Evolutionary conservation across 92 coral and sea anemone species (phyloP).

Genomic region (Diadumene lineata): DNA sequence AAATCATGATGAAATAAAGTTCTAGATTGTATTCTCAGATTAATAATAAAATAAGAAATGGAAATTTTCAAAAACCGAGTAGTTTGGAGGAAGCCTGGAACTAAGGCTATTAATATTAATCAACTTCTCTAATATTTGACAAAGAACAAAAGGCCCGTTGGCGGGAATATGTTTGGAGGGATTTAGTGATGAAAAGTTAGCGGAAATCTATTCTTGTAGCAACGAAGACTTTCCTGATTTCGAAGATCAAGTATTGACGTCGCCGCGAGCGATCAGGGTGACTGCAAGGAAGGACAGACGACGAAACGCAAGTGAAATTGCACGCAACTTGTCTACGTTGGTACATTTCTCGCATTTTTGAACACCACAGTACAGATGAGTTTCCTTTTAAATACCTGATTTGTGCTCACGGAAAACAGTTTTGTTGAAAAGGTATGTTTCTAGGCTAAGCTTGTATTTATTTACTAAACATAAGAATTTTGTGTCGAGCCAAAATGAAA

Average conservation of each 20-base stretch:
- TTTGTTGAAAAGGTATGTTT: not conserved
- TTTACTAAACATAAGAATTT: not conserved
- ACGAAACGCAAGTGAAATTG: not conserved
- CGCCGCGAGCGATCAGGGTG: not conserved
- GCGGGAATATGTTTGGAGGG: slow-evolving; percentile 38
- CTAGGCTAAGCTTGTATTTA: not conserved
- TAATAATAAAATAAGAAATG: no score
- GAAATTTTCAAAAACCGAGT: no score
- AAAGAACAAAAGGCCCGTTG: slow-evolving; percentile 33
- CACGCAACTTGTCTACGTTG: not conserved
- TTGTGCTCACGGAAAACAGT: not conserved
- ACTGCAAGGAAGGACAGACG: not conserved
- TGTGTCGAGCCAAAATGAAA: not conserved
- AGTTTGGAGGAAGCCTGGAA: slow-evolving; percentile 10
- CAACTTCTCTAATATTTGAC: slow-evolving; percentile 12
- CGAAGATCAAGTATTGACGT: not conserved
- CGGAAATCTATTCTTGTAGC: slow-evolving; percentile 25
- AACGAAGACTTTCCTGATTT: slow-evolving; percentile 6
- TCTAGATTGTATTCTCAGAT: no score
- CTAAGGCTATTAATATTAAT: no score
- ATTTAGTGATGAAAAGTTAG: slow-evolving; percentile 33
- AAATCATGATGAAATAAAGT: no score
- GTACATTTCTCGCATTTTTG: not conserved
- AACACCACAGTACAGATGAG: not conserved
- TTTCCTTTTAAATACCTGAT: not conserved